A percentile compares a stretch with the other conserved stretches of the same genome.
Evolutionary conservation across 2,888 invertebrate species (phyloP).

Genomic region (Thyatira batis): DNA sequence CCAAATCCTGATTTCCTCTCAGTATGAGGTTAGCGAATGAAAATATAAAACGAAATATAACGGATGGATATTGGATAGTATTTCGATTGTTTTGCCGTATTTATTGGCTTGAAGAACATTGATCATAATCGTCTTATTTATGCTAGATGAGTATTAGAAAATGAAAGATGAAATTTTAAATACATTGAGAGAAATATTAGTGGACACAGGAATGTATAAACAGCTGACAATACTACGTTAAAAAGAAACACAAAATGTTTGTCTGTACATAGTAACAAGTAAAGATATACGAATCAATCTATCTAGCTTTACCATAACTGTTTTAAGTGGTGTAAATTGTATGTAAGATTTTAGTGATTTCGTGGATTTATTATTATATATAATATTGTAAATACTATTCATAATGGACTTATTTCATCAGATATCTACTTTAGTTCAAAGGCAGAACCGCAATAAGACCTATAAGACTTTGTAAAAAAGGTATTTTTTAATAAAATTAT

Average conservation of each 20-base stretch:
- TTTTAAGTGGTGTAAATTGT: constrained; percentile 69
- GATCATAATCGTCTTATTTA: constrained; percentile 33
- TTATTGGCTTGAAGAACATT: constrained; percentile 32
- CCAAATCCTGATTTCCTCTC: constrained; percentile 28
- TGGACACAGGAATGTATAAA: constrained; percentile 69
- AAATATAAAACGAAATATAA: constrained; percentile 14
- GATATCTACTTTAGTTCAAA: neutral
- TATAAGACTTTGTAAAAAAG: neutral
- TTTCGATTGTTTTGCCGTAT: constrained; percentile 13
- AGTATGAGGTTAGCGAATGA: constrained; percentile 13
- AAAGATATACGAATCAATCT: constrained; percentile 77
- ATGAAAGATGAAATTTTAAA: constrained; percentile 32
- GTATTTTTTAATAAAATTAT: neutral
- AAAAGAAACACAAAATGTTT: constrained; percentile 59
- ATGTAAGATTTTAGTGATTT: constrained; percentile 57
- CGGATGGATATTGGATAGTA: constrained; percentile 8
- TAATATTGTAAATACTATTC: constrained; percentile 63
- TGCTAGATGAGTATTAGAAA: constrained; percentile 36
- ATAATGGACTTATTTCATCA: constrained; percentile 27
- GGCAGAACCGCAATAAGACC: neutral
- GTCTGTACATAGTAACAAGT: constrained; percentile 58
- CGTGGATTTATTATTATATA: constrained; percentile 36
- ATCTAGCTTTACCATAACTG: constrained; percentile 62
- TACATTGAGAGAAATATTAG: constrained; percentile 48
- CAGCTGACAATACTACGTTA: constrained; percentile 80